These are phyloP conservation scores for Aethes cnicana DNA, from an alignment of 2,888 invertebrate species.

Conservation along the genomic window DNA sequence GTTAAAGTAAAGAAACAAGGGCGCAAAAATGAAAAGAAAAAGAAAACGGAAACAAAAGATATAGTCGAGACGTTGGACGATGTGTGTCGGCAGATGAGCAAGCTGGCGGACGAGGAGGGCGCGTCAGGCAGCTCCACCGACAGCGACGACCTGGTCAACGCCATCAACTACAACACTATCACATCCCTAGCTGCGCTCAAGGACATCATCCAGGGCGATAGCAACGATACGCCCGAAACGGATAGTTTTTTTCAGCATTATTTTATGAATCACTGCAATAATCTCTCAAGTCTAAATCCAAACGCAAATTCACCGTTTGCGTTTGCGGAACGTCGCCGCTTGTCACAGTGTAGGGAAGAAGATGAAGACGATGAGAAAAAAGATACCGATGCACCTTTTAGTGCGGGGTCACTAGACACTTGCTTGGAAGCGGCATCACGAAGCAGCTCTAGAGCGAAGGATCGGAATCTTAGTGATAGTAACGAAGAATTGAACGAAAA, in stretches of 20 bases:
- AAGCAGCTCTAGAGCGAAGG: slow-evolving; percentile 40
- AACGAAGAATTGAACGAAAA: slow-evolving; percentile 38
- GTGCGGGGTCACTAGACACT: slow-evolving; percentile 41
- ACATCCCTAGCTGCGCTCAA: slow-evolving; percentile 86
- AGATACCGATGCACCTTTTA: slow-evolving; percentile 49
- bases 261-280: slow-evolving; percentile 88
- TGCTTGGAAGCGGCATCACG: slow-evolving; percentile 42
- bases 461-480: slow-evolving; percentile 36
- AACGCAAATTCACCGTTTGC: slow-evolving; percentile 69
- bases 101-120: slow-evolving; percentile 46
- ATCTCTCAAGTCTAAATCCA: slow-evolving; percentile 84
- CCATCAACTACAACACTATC: slow-evolving; percentile 87
- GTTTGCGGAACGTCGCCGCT: slow-evolving; percentile 84
- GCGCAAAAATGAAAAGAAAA: slow-evolving; percentile 71
- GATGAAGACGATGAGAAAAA: slow-evolving; percentile 87
- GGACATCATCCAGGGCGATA: slow-evolving; percentile 84
- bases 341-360: slow-evolving; percentile 92
- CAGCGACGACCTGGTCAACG: slow-evolving; percentile 85
- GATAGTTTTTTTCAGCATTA: slow-evolving; percentile 87
- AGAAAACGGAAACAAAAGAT: slow-evolving; percentile 54
- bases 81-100: slow-evolving; percentile 48
- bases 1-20: slow-evolving; percentile 55
- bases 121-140: slow-evolving; percentile 80
- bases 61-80: slow-evolving; percentile 46
- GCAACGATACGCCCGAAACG: slow-evolving; percentile 80